These are phyloP conservation scores for Sebastes schlegelii DNA, from an alignment of 2,113 vertebrate species.

Conservation along the genomic window DNA sequence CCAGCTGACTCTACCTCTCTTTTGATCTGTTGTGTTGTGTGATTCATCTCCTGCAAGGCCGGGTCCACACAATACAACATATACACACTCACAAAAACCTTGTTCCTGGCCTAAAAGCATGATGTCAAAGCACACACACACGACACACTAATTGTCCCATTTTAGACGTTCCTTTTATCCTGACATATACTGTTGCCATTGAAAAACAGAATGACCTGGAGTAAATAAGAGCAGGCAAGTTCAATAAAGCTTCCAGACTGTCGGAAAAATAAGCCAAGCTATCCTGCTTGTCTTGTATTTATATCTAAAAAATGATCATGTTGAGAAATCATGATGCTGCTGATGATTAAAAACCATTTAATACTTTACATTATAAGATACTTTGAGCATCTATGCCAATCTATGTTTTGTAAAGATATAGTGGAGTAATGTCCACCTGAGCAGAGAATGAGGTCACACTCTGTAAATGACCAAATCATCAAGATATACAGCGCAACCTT, in stretches of 20 bases:
- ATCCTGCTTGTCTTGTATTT: not conserved
- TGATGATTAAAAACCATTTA: not conserved
- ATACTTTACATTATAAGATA: not conserved
- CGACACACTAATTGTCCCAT: not conserved
- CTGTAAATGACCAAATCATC: too few species aligned
- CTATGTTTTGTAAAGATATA: too few species aligned
- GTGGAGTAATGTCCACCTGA: too few species aligned
- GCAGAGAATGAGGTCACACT: too few species aligned
- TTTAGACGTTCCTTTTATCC: not conserved
- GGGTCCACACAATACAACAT: not conserved
- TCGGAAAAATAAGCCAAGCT: not conserved
- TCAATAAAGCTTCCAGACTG: not conserved
- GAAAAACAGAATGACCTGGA: not conserved
- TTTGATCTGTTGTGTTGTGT: constrained; percentile 4
- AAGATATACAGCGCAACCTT: too few species aligned
- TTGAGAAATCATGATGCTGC: not conserved
- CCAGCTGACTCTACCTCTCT: constrained; percentile 4
- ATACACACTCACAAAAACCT: not conserved
- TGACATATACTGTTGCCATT: not conserved
- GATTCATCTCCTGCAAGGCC: not conserved
- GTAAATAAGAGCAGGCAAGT: not conserved
- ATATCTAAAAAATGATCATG: not conserved
- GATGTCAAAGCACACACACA: not conserved
- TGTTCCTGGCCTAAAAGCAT: constrained; percentile 11
- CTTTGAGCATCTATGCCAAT: not conserved